Evolutionary conservation across 2,113 vertebrate species (phyloP), one percentile per base, ranked within the genome.

Genomic region (Galbula dea): DNA sequence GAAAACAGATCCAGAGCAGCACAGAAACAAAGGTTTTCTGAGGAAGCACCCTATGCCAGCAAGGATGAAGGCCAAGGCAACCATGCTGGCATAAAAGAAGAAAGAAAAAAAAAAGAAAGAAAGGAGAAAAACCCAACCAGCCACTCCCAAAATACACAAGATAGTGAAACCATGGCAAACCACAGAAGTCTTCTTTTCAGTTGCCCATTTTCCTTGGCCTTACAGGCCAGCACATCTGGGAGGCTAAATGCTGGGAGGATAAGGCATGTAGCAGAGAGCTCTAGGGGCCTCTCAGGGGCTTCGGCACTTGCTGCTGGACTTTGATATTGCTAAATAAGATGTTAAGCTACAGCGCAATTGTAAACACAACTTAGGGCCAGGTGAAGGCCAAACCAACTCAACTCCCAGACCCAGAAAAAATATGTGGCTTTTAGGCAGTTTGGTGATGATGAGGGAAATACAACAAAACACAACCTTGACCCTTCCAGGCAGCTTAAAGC

Each of bases 21-120:
- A 82, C 14, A 86, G 84, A 93, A 39, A 39, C 36, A 94, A 84
- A 86, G 15, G 11, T 43, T 84, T 78, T 84, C 52, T 86, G 71
- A 91, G 84, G 62, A 84, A 95, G n/a, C 30, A n/a, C 12, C 77
- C 51, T 37, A 21, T 71, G 83, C 83, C 83, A 96, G 48, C 15
- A 86, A 48, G 36, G 65, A 67, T 30, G 11, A 3, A 24, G 37
- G 77, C 73, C 85, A 92, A 86, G 49, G 43, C 46, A 63, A 46
- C 59, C 41, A 32, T 0, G 1, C 37, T 11, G 4, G 30, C 21
- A 36, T 46, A 52, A 62, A 1, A 24, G 41, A 24, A 43, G 5
- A 29, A 39, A 59, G 6, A 29, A 9, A 72, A 26, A 30, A 41
- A 23, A n/a, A 57, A 69, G 4, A 49, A 32, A 19, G 21, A 45